These are phyloP conservation scores for Coregonus ussuriensis DNA, from an alignment of 2,797 vertebrate genomes.

Conservation along the genomic window DNA sequence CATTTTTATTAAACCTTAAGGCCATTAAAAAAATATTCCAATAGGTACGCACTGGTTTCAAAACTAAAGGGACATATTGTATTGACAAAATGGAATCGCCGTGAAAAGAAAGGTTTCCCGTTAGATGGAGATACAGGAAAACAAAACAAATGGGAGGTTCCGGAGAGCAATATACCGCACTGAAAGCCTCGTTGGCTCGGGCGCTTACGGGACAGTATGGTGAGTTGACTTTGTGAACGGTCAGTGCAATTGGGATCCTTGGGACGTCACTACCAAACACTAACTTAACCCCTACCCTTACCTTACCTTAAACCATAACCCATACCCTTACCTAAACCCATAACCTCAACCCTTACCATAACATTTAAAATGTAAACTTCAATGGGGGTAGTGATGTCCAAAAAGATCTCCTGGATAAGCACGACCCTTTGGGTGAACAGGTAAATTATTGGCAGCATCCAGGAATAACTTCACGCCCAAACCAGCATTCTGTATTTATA, in stretches of 20 bases:
- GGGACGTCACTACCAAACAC: too few relatives aligned
- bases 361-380: too few relatives aligned
- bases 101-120: conserved; percentile 71
- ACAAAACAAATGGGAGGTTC: conserved; percentile 83
- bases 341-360: too few relatives aligned
- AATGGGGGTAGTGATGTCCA: too few relatives aligned
- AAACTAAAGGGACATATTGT: neutral
- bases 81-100: conserved; percentile 53
- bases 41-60: neutral
- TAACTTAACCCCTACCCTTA: too few relatives aligned
- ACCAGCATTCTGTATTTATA: neutral
- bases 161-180: conserved; percentile 68
- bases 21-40: conserved; percentile 13
- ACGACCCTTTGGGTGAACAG: neutral
- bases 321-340: too few relatives aligned
- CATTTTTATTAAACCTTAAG: too few relatives aligned
- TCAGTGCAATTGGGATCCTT: too few relatives aligned
- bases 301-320: too few relatives aligned
- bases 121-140: conserved; percentile 76
- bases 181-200: conserved; percentile 76
- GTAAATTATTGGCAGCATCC: neutral
- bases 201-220: conserved; percentile 85
- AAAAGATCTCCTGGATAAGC: too few relatives aligned
- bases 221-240: conserved; percentile 54
- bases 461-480: neutral